These are phyloP conservation scores for Alligator sinensis DNA, from an alignment of 2,113 vertebrate species.

Conservation along the genomic window DNA sequence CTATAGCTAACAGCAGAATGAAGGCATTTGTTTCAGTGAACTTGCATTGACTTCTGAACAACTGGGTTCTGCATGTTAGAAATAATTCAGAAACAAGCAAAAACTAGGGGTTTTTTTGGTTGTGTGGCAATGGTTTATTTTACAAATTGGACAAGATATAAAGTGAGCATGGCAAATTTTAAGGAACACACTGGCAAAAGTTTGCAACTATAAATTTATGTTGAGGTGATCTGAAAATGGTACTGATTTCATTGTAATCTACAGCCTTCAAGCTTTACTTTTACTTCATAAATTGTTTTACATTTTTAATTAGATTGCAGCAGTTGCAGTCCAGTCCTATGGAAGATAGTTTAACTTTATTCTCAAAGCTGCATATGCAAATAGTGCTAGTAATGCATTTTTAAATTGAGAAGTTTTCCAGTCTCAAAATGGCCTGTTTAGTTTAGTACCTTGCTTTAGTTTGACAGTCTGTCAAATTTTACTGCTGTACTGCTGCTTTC, in stretches of 20 bases:
- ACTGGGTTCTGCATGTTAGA: rapidly evolving
- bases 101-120: background rate
- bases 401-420: conserved; percentile 66
- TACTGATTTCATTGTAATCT: background rate
- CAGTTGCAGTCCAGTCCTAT: conserved; percentile 9
- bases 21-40: background rate
- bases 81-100: background rate
- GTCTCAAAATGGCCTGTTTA: conserved; percentile 65
- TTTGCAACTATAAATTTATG: background rate
- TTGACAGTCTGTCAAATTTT: conserved; percentile 70
- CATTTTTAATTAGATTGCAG: conserved; percentile 31
- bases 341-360: conserved; percentile 34
- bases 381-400: conserved; percentile 58
- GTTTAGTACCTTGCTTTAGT: conserved; percentile 67
- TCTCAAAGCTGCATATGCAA: conserved; percentile 51
- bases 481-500: conserved; percentile 57
- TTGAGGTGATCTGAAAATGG: background rate
- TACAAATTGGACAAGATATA: conserved; percentile 18
- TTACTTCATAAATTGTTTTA: conserved; percentile 51
- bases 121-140: conserved; percentile 26
- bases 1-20: background rate
- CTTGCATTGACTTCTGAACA: background rate
- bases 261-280: background rate
- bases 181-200: conserved; percentile 32
- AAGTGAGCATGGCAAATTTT: background rate